Base-by-base conservation (phyloP, 2,888 invertebrate genomes). In the Sinopyrophorus schimmeli region DNA sequence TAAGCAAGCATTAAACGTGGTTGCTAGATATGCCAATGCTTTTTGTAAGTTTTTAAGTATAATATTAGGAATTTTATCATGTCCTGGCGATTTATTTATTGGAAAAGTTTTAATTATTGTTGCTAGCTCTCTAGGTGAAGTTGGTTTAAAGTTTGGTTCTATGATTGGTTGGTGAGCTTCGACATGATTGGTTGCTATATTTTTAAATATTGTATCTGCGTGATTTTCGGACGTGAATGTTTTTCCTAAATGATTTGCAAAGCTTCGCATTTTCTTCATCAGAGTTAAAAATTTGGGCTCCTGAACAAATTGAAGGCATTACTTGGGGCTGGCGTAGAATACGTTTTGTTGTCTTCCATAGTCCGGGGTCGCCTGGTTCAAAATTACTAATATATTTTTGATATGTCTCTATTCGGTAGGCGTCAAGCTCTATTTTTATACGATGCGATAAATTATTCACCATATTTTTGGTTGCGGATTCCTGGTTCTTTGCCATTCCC, bases 1-100 rank as follows among this genome's bases (percentile, higher is more conserved):
- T 47, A 6, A 55, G 14, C 44, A 46, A 1, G 31, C 28, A 20
- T 55, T 57, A 4, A 44, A 44, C 7, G 52, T 55, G 21, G 47
- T 35, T 3, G 38, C 48, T 16, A 56, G n/a, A 31, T 52, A 47
- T 0, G 49, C 42, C 10, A 51, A 11, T 21, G 47, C 5, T 31
- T 31, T 31, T 21, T 43, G 40, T 0, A 47, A 5, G 12, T 35
- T 35, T 3, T 31, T 31, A 3, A 27, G 27, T 31, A 31, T 31
- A 17, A 17, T 11, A 10, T 28, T 28, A 7, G 28, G 28, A 12
- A 28, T 28, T 28, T 11, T 28, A 14, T 28, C 28, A 17, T n/a
- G n/a, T 3, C 31, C 16, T 2, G 17, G 17, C 31, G 31, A 17
- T 31, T 31, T 31, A 31, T 31, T 31, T 15, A 31, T 15, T 9